Evolutionary conservation across 2,797 vertebrate genomes (phyloP).

Genomic region (Trichosurus vulpecula): DNA sequence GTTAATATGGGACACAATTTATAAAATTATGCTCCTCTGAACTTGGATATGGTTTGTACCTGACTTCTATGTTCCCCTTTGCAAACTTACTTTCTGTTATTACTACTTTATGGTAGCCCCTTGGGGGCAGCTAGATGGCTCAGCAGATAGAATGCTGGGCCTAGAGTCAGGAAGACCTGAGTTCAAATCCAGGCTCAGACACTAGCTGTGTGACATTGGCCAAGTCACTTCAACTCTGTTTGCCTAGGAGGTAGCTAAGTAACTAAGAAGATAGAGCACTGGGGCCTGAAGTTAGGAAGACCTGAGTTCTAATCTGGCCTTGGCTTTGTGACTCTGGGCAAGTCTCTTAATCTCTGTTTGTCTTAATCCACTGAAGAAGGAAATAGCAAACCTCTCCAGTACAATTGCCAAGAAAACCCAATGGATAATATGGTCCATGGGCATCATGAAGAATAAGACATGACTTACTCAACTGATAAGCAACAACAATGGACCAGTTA

Average conservation of each 20-base stretch:
- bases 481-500: background rate
- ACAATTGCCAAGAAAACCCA: background rate
- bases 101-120: background rate
- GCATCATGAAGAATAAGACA: background rate
- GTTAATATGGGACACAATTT: background rate
- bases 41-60: background rate
- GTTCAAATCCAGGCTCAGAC: background rate
- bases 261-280: too few species aligned
- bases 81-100: background rate
- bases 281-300: background rate
- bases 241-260: background rate
- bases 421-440: background rate
- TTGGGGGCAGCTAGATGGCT: background rate
- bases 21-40: background rate
- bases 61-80: background rate
- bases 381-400: background rate
- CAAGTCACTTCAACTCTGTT: too few species aligned
- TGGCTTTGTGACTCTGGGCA: too few species aligned
- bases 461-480: background rate
- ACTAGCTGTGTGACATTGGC: too few species aligned
- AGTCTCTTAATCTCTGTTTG: too few species aligned
- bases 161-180: background rate
- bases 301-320: background rate
- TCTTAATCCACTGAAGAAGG: too few species aligned
- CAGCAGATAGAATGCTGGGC: too few species aligned